Evolutionary conservation across 2,888 invertebrate genomes (phyloP), one percentile per base, ranked within the genome.

Genomic region (Drosophila paramelanica): DNA sequence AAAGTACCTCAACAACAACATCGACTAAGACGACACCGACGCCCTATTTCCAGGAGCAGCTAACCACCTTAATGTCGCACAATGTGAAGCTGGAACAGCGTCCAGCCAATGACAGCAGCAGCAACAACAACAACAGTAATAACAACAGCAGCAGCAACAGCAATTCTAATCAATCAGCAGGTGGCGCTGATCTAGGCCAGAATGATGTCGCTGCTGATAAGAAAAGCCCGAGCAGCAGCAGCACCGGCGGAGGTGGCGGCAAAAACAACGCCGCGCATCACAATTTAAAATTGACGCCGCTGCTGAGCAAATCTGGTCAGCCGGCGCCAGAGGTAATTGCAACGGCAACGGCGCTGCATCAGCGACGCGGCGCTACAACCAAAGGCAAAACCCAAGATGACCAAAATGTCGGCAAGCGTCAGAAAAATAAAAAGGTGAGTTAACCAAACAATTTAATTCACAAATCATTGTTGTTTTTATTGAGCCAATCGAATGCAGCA

Each of bases 21-120:
- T 89, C 89, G 47, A 91, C 91, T 27, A 91, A 88, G 57, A 91
- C 91, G 11, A 91, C 91, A 58, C 91, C 91, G 67, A 91, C 91
- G 66, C 78, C 83, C 65, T 77, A 77, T 25, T 73, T 76, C 11
- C 73, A 86, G 76, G 87, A 88, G 65, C 79, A 78, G 56, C 49
- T 68, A 57, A 69, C 53, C 57, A 82, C 72, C 49, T 78, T 82
- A 69, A 81, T 82, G 86, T 75, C 88, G 62, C 86, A 88, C 75
- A 75, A 64, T 49, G 78, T 72, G 8, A 67, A 73, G 62, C 66
- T 67, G 49, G 61, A 77, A 13, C 77, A 79, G 62, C 65, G 50
- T 51, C 64, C 60, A 17, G 23, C 45, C 49, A 47, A 42, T 31
- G 45, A 55, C 43, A 70, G 43, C 61, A 50, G 52, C 43, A 39